Evolutionary conservation across 2,888 invertebrate genomes (phyloP).

Genomic region (Drosophila emarginata): DNA sequence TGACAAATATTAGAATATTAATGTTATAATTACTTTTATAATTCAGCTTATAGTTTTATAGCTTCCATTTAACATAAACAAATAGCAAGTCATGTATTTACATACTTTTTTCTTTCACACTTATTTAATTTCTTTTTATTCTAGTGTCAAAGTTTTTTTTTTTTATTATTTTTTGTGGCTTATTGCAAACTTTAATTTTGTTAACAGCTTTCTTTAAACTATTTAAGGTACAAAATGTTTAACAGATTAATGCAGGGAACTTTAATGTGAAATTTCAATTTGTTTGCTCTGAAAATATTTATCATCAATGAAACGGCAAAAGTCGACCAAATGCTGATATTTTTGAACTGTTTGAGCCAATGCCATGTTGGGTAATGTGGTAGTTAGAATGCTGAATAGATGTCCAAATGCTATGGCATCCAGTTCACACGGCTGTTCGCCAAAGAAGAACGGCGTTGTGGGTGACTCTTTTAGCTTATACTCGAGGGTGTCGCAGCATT

Average conservation of each 20-base stretch:
- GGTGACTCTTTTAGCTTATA: constrained; percentile 89
- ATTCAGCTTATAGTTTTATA: too few species aligned
- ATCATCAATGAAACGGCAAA: constrained; percentile 92
- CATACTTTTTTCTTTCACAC: too few species aligned
- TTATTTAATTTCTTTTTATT: too few species aligned
- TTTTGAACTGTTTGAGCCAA: constrained; percentile 91
- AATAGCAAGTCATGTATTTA: too few species aligned
- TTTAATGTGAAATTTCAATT: not conserved
- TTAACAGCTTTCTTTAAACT: not conserved
- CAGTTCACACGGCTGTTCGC: constrained; percentile 93
- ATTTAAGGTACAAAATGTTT: not conserved
- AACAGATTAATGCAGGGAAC: not conserved
- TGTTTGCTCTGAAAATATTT: constrained; percentile 86
- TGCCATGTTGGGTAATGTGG: constrained; percentile 91
- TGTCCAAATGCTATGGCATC: constrained; percentile 99
- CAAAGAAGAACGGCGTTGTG: constrained; percentile 89
- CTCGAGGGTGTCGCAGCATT: constrained; percentile 93
- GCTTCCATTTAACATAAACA: too few species aligned
- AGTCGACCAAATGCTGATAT: constrained; percentile 89
- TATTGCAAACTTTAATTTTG: not conserved
- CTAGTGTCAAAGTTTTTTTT: too few species aligned
- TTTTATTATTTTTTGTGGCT: not conserved
- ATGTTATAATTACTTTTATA: too few species aligned
- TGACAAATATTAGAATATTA: too few species aligned
- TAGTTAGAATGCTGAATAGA: constrained; percentile 96